Evolutionary conservation across 2,888 invertebrate genomes (phyloP).

Genomic region (Chloroclystis v-ata): DNA sequence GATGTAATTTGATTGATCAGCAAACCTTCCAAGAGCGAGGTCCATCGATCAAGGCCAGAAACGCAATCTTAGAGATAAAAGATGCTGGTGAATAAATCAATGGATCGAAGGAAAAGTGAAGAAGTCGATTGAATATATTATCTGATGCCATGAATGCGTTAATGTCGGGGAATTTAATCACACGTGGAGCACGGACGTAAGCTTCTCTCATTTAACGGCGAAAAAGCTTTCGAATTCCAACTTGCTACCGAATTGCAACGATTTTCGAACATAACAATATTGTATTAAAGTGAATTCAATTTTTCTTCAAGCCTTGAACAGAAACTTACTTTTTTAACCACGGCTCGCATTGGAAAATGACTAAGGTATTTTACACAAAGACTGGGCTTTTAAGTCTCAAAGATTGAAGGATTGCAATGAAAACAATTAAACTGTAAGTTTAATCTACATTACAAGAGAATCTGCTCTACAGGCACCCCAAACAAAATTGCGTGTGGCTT

Average conservation of each 20-base stretch:
- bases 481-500: constrained; percentile 34
- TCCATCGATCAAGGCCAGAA: constrained; percentile 24
- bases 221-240: constrained; percentile 55
- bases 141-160: constrained; percentile 56
- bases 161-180: constrained; percentile 62
- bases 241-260: constrained; percentile 34
- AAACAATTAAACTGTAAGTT: constrained; percentile 15
- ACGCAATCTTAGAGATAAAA: constrained; percentile 26
- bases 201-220: constrained; percentile 48
- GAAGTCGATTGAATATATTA: constrained; percentile 53
- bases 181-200: constrained; percentile 43
- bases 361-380: not conserved
- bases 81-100: constrained; percentile 39
- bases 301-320: constrained; percentile 3
- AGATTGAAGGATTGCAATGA: constrained; percentile 14
- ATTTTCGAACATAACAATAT: constrained; percentile 41
- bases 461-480: constrained; percentile 24
- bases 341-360: not conserved
- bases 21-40: constrained; percentile 14
- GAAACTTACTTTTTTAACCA: not conserved
- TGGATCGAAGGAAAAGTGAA: constrained; percentile 42
- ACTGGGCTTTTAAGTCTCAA: not conserved
- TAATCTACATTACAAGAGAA: constrained; percentile 25
- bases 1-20: constrained; percentile 21
- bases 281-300: constrained; percentile 30